These are phyloP conservation scores for Bellardia pandia DNA, from an alignment of 2,888 invertebrate genomes.

Conservation along the genomic window DNA sequence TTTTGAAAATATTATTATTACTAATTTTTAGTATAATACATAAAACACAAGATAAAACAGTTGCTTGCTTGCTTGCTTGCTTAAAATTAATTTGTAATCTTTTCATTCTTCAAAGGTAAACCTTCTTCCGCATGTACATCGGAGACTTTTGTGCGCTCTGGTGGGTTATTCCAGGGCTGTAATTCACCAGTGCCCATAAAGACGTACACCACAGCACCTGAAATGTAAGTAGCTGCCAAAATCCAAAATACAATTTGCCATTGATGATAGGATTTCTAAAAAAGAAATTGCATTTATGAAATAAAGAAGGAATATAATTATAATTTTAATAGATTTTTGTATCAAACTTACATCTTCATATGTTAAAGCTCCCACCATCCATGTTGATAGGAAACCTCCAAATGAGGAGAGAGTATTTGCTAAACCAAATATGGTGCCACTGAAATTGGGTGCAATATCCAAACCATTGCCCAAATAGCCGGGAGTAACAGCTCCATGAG, in stretches of 20 bases:
- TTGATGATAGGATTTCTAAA: slow-evolving; percentile 89
- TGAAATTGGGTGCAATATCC: slow-evolving; percentile 95
- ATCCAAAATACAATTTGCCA: slow-evolving; percentile 94
- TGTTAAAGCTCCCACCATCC: slow-evolving; percentile 92
- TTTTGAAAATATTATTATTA: not conserved
- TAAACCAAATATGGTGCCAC: slow-evolving; percentile 94
- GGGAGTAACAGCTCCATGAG: slow-evolving; percentile 94
- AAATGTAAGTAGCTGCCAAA: slow-evolving; percentile 88
- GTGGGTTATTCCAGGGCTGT: slow-evolving; percentile 86
- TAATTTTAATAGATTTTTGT: not conserved
- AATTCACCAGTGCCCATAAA: slow-evolving; percentile 87
- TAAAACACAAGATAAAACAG: slow-evolving; percentile 24
- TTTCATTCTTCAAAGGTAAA: slow-evolving; percentile 83
- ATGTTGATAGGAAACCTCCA: slow-evolving; percentile 92
- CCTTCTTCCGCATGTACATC: slow-evolving; percentile 81
- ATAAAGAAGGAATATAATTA: not conserved
- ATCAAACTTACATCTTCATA: slow-evolving; percentile 87
- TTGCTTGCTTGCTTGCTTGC: slow-evolving; percentile 15
- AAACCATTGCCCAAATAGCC: slow-evolving; percentile 94
- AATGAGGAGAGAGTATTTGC: slow-evolving; percentile 94
- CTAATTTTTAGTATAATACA: slow-evolving; percentile 42
- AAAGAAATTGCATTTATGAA: slow-evolving; percentile 37
- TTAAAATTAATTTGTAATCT: slow-evolving; percentile 75
- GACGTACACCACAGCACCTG: slow-evolving; percentile 87
- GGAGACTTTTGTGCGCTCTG: slow-evolving; percentile 79